phyloP scores from a whole-genome alignment of 2,113 vertebrate genomes.

The Rhipidura dahli region DNA sequence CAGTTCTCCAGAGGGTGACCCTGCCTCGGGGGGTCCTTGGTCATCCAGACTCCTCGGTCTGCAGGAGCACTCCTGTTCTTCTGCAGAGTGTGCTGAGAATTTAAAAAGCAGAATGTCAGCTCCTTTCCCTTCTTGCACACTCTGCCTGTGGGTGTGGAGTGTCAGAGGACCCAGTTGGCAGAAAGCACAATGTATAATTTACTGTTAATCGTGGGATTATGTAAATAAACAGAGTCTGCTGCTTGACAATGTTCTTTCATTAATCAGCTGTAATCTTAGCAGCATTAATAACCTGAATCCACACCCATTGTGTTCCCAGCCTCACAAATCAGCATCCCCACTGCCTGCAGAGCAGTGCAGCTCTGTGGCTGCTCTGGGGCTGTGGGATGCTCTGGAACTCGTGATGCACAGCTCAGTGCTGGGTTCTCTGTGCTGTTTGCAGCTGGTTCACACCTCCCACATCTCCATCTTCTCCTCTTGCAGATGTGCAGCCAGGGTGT shows the following conservation, averaged over 20 bases:
- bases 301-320: not conserved
- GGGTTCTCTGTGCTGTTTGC: not conserved
- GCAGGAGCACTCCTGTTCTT: not conserved
- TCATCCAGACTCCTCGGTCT: not conserved
- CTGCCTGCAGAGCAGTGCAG: not conserved
- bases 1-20: not conserved
- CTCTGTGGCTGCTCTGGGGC: not conserved
- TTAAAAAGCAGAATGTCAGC: not conserved
- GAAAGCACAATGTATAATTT: not conserved
- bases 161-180: not conserved
- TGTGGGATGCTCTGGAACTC: not conserved
- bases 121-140: not conserved
- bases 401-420: not conserved
- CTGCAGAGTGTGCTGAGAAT: not conserved
- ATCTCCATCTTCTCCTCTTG: not conserved
- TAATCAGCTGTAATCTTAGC: constrained; percentile 48
- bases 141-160: not conserved
- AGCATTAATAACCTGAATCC: not conserved
- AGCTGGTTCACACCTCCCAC: not conserved
- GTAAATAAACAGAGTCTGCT: not conserved
- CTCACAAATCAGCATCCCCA: not conserved
- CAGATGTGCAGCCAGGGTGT: not conserved
- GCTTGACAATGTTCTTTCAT: not conserved
- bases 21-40: not conserved
- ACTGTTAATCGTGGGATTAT: constrained; percentile 36